Conservation (phyloP, 2,888 invertebrate species). For the Zootermopsis nevadensis region DNA sequence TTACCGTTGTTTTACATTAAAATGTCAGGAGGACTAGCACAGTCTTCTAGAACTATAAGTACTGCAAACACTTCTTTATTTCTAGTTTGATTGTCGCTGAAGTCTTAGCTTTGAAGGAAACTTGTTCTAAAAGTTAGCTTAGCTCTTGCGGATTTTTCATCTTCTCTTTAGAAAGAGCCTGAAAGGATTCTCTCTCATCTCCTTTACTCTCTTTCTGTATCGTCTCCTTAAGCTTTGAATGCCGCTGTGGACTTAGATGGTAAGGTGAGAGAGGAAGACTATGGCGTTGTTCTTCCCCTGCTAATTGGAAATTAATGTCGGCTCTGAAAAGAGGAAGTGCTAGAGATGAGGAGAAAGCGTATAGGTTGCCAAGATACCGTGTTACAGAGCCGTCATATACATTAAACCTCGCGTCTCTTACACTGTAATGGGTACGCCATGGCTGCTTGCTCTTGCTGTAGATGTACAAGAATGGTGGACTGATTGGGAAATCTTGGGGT, state of each 20-base stretch:
- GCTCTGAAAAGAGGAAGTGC: constrained; percentile 18
- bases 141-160: background rate
- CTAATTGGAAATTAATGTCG: constrained; percentile 50
- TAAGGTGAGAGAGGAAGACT: background rate
- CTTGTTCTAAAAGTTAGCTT: background rate
- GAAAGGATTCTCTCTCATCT: background rate
- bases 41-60: no score
- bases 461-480: no score
- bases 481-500: no score
- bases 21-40: no score
- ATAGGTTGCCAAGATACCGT: background rate
- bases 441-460: no score
- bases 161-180: background rate
- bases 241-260: background rate
- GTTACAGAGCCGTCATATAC: background rate
- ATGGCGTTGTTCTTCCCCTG: constrained; percentile 35
- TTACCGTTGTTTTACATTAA: no score
- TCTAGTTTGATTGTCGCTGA: background rate
- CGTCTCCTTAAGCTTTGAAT: background rate
- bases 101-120: background rate
- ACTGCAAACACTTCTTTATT: no score
- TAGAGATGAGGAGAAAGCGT: no score
- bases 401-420: no score
- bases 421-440: background rate
- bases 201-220: background rate